Evolutionary conservation across 2,797 vertebrate genomes (phyloP), one percentile per base, ranked within the genome.

Genomic region (Diplodus puntazzo): DNA sequence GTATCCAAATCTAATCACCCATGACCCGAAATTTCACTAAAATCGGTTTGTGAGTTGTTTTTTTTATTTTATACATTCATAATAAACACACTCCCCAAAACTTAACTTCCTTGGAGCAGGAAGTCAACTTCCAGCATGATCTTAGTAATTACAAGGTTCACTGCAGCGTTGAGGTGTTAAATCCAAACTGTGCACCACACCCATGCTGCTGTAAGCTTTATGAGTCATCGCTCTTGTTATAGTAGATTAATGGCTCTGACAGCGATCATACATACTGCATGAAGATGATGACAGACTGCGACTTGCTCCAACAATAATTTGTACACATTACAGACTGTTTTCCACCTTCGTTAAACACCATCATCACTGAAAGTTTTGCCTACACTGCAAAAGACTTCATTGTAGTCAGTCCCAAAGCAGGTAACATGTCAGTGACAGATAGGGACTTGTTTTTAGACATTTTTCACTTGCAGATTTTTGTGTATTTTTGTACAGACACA

Each of bases 261-360:
- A 68, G 21, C 27, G 20, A 75, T 65, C 16, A 52, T 62, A 62
- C n/a, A 25, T 9, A 2, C 57, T 64, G 8, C 14, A n/a, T 39
- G 39, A 39, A 39, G 39, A 39, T 39, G 39, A 39, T 39, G 12
- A 8, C 13, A 53, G 12, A 11, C 6, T 52, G 23, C 14, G 20
- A 39, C 9, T 45, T 53, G 11, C 42, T 17, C 54, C 3, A 59
- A 60, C 8, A 66, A 20, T 39, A 27, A 53, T 55, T n/a, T 55
- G n/a, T 39, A 53, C 9, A 58, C n/a, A 79, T 46, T 55, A 23
- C 39, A 69, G 1, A 54, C 59, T 25, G 17, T 46, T 61, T 57
- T 34, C 53, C 17, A 23, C 23, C 11, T 59, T n/a, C 23, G 30
- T 58, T 67, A 12, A 63, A 27, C 59, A 20, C 48, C 9, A 11